These are phyloP conservation scores for Chunga burmeisteri DNA, from an alignment of 2,113 vertebrate genomes.

Conservation along the genomic window DNA sequence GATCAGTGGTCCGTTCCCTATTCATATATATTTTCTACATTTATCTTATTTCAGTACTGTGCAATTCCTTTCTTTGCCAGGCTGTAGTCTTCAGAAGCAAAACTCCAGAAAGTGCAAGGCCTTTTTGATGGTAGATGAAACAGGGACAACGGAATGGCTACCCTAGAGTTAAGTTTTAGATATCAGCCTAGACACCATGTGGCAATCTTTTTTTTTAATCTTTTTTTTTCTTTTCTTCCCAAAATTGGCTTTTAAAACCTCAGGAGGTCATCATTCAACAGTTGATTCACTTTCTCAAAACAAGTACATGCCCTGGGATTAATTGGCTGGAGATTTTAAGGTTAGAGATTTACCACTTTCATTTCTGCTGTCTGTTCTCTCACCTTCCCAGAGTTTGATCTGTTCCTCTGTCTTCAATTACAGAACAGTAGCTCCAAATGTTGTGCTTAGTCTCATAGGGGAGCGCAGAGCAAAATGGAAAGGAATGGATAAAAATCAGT, in stretches of 20 bases:
- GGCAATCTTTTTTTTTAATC: background rate
- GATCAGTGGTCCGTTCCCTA: background rate
- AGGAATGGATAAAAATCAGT: conserved; percentile 29
- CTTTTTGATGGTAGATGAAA: background rate
- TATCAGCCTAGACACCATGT: background rate
- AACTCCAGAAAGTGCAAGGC: background rate
- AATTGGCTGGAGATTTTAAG: background rate
- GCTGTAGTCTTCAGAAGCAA: background rate
- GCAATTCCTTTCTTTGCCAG: background rate
- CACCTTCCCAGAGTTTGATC: background rate
- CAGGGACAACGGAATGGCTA: background rate
- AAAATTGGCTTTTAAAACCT: conserved; percentile 7
- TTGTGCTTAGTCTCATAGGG: background rate
- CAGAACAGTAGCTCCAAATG: background rate
- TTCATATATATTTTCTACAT: background rate
- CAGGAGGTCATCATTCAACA: background rate
- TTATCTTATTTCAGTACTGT: background rate
- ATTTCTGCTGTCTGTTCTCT: background rate
- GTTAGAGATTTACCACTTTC: background rate
- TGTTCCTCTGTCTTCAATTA: conserved; percentile 11
- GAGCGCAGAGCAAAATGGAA: background rate
- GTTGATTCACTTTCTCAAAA: background rate
- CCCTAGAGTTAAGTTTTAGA: background rate
- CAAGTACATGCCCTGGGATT: background rate
- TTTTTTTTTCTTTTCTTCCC: background rate